Percentiles rank a stretch among this genome's conserved stretches.
These are phyloP conservation scores for Oryzaephilus surinamensis DNA, from an alignment of 1,140 invertebrate genomes.

Conservation along the genomic window DNA sequence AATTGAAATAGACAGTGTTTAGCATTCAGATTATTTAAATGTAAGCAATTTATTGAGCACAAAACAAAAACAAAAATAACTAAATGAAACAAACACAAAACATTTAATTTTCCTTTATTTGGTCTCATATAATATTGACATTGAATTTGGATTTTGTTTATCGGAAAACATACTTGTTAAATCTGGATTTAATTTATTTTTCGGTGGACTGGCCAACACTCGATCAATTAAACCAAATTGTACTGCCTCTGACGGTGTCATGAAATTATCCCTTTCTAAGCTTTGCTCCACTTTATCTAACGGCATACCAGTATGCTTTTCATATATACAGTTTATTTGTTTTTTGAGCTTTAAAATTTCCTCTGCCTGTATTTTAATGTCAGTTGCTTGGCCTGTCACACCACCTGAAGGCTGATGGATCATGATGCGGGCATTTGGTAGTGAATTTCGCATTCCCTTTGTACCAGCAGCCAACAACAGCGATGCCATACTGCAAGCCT, in stretches of 20 bases:
- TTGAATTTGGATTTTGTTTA: no score
- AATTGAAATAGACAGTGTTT: no score
- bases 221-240: slow-evolving; percentile 92
- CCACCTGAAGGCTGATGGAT: slow-evolving; percentile 96
- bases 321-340: slow-evolving; percentile 83
- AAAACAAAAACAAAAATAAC: no score
- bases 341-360: slow-evolving; percentile 91
- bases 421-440: slow-evolving; percentile 98
- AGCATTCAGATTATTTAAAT: no score
- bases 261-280: slow-evolving; percentile 93
- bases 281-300: slow-evolving; percentile 64
- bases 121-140: no score
- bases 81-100: no score
- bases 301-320: slow-evolving; percentile 81
- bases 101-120: no score
- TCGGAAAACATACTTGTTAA: neutral
- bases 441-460: slow-evolving; percentile 51
- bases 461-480: slow-evolving; percentile 78
- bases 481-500: slow-evolving; percentile 96
- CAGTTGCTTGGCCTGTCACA: slow-evolving; percentile 88
- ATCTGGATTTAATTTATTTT: no score
- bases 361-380: slow-evolving; percentile 95
- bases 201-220: slow-evolving; percentile 55
- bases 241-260: slow-evolving; percentile 81
- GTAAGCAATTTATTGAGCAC: no score